Base-by-base conservation (phyloP, 2,888 invertebrate species). In the Danaus chrysippus region DNA sequence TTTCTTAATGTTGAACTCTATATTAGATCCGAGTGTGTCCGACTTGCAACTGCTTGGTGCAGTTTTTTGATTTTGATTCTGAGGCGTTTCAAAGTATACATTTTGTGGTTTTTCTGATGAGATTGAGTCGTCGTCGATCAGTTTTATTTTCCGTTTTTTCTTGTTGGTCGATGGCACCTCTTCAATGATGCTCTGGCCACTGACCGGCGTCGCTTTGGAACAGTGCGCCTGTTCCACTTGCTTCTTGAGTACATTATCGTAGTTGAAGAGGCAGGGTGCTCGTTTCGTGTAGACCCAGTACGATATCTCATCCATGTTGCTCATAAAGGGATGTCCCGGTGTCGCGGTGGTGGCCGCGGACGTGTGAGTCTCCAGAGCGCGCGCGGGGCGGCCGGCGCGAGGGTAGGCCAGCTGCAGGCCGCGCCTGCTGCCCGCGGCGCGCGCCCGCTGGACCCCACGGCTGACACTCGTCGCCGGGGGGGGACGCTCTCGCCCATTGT, bases 231-330 rank as follows among this genome's bases (percentile, higher is more conserved):
- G 75, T 63, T 78, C 81, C 66, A 68, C 72, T 64, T 78, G 79
- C 63, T 78, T 83, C 65, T 81, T 85, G 44, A 79, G 71, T 44
- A 77, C 70, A 71, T 81, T 84, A 55, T 89, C 87, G 78, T 84
- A 86, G 71, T 82, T 82, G 71, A 83, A 82, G 46, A 91, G 84
- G 78, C 91, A 91, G 0, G 91, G 91, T 12, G 91, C 87, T 73
- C 87, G 77, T 67, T 86, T 86, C 1, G 91, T 90, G 69, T 81
- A 79, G 42, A 91, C 79, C 91, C 91, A 91, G 69, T 82, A 90
- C 1, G 84, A 75, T 76, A 91, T 91, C 73, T 91, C 91, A 67
- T 91, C 90, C 86, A 90, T 89, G 67, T 79, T 82, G 79, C 71
- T 87, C 82, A 87, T 86, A 86, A 86, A 85, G 85, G 85, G 85